These are phyloP conservation scores for Limnephilus auricula DNA, from an alignment of 2,888 invertebrate genomes.

Conservation along the genomic window DNA sequence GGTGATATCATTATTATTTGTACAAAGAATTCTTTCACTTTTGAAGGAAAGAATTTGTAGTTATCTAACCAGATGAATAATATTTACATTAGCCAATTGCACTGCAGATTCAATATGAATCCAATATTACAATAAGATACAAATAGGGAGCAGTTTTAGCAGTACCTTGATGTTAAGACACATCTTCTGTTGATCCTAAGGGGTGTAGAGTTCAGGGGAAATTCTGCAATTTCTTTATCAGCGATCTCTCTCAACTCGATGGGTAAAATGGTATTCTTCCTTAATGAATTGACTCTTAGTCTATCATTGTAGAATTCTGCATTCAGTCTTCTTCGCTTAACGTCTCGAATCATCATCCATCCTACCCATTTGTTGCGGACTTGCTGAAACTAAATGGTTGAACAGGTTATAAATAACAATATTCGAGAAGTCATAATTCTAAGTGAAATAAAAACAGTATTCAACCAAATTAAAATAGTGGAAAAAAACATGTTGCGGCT, in stretches of 20 bases:
- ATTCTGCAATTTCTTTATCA: slow-evolving; percentile 84
- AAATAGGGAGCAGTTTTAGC: background rate
- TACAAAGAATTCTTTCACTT: no score
- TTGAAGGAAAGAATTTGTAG: no score
- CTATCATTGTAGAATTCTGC: slow-evolving; percentile 87
- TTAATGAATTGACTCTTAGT: slow-evolving; percentile 88
- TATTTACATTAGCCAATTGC: background rate
- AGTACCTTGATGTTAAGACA: slow-evolving; percentile 87
- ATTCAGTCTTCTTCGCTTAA: slow-evolving; percentile 86
- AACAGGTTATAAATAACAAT: slow-evolving; percentile 25
- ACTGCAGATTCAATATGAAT: background rate
- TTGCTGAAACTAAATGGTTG: slow-evolving; percentile 81
- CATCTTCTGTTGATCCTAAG: slow-evolving; percentile 87
- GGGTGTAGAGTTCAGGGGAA: slow-evolving; percentile 86
- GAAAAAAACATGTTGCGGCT: background rate
- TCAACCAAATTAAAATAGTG: background rate
- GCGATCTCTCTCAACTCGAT: slow-evolving; percentile 88
- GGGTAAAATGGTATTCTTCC: slow-evolving; percentile 92
- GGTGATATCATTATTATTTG: no score
- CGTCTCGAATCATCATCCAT: slow-evolving; percentile 91
- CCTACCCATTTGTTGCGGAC: slow-evolving; percentile 88
- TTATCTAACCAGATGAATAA: no score
- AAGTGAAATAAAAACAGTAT: background rate
- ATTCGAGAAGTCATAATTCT: background rate
- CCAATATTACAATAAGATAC: background rate